A percentile compares a stretch with the other conserved stretches of the same genome.
These are phyloP conservation scores for Drosophila equinoxialis DNA, from an alignment of 1,140 invertebrate genomes.

Conservation along the genomic window DNA sequence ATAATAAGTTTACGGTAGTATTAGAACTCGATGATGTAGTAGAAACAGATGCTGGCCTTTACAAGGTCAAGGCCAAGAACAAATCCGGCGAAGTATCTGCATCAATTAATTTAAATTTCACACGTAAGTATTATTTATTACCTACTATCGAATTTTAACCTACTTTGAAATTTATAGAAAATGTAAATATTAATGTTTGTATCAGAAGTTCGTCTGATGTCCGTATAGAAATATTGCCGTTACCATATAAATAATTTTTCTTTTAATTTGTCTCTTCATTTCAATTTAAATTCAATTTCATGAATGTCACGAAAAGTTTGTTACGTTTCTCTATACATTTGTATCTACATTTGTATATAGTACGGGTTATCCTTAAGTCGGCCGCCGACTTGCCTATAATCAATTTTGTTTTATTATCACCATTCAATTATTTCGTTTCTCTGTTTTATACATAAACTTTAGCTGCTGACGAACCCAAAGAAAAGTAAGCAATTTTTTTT, in stretches of 20 bases:
- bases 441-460: constrained; percentile 43
- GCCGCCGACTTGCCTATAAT: neutral
- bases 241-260: no score
- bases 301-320: no score
- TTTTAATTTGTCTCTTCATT: no score
- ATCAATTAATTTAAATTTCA: constrained; percentile 99
- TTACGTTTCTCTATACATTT: no score
- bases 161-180: no score
- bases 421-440: constrained; percentile 8
- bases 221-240: no score
- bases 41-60: constrained; percentile 97
- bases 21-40: constrained; percentile 97
- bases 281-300: no score
- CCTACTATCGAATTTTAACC: no score
- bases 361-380: neutral
- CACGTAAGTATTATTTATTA: constrained; percentile 90
- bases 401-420: neutral
- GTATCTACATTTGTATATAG: neutral
- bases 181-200: no score
- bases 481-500: constrained; percentile 87
- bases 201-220: no score
- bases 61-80: constrained; percentile 99
- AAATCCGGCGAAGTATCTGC: constrained; percentile 98
- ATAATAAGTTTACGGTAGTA: constrained; percentile 94
- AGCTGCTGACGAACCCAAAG: constrained; percentile 92